These are phyloP conservation scores for Andrena trimmerana DNA, from an alignment of 2,888 invertebrate species.

Conservation along the genomic window DNA sequence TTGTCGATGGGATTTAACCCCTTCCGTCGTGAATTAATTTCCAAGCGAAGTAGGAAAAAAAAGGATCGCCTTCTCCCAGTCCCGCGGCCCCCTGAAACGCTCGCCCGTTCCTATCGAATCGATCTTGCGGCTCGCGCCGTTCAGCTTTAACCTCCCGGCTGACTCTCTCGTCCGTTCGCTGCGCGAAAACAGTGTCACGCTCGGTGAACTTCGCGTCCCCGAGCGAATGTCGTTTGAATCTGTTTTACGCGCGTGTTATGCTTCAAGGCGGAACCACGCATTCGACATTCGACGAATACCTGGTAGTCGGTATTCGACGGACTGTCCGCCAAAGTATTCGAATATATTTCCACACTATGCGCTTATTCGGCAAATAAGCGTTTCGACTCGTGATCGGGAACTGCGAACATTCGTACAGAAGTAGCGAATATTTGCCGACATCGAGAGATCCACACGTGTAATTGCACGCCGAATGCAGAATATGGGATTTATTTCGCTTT, in stretches of 20 bases:
- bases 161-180: not conserved
- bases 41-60: not conserved
- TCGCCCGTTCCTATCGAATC: conserved; percentile 13
- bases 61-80: not conserved
- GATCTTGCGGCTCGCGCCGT: conserved; percentile 12
- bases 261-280: not conserved
- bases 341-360: too few species aligned
- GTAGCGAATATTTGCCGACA: too few species aligned
- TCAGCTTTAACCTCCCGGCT: conserved; percentile 2
- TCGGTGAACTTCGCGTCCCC: not conserved
- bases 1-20: conserved; percentile 35
- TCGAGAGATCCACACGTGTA: too few species aligned
- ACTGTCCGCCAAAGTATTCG: too few species aligned
- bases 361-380: too few species aligned
- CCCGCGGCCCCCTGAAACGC: not conserved
- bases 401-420: too few species aligned
- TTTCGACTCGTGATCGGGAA: too few species aligned
- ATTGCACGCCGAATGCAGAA: too few species aligned
- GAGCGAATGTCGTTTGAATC: not conserved
- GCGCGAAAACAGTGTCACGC: conserved; percentile 25
- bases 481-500: too few species aligned
- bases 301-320: not conserved
- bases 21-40: conserved; percentile 41
- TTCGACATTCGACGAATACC: not conserved
- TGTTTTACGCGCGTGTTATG: too few species aligned